A percentile compares a stretch with the other conserved stretches of the same genome.
These are phyloP conservation scores for Zoanthus sansibaricus DNA, from an alignment of 92 coral and sea anemone genomes.

Conservation along the genomic window DNA sequence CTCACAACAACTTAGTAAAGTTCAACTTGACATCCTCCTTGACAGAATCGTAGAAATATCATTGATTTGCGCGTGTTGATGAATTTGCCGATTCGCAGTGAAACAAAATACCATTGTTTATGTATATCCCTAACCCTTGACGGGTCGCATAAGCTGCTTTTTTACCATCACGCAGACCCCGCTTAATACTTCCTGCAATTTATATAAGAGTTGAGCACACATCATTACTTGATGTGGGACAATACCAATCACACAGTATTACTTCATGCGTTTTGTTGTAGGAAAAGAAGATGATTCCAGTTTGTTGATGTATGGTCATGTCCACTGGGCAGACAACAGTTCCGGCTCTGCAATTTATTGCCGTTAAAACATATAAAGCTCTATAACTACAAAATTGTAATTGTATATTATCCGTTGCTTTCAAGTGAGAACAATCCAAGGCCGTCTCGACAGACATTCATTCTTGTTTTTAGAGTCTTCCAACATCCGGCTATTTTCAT, in stretches of 20 bases:
- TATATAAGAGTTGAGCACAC: neutral
- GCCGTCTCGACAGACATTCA: too few species aligned
- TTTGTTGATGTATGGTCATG: constrained; percentile 11
- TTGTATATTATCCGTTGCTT: too few species aligned
- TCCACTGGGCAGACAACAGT: neutral
- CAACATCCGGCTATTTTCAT: neutral
- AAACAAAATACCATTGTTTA: neutral
- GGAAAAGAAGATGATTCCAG: constrained; percentile 47
- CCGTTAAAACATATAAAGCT: too few species aligned
- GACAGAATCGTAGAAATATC: neutral
- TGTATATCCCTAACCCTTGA: neutral
- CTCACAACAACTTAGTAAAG: neutral
- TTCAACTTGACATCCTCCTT: neutral
- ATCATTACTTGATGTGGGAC: neutral
- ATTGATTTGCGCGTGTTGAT: neutral
- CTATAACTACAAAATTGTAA: too few species aligned
- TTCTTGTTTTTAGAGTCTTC: too few species aligned
- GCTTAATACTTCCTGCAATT: constrained; percentile 28
- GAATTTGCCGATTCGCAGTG: neutral
- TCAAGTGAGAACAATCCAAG: too few species aligned
- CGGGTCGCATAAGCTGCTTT: neutral
- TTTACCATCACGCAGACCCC: constrained; percentile 50
- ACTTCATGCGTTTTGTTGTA: neutral
- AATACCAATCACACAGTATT: too few species aligned
- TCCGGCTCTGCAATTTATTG: too few species aligned